Evolutionary conservation across 2,797 vertebrate species (phyloP).

Genomic region (Myoxocephalus aenaeus): DNA sequence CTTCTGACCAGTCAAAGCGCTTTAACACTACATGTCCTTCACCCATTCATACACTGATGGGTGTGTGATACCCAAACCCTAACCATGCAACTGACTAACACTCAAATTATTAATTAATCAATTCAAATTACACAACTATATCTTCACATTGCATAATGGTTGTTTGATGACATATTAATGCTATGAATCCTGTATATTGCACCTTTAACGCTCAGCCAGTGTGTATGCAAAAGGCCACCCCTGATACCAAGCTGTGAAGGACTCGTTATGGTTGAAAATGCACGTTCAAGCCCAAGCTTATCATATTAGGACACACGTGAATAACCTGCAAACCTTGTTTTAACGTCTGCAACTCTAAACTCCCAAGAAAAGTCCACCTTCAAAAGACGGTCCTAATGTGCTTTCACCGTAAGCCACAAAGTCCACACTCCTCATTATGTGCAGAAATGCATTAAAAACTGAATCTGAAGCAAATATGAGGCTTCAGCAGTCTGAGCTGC

Average conservation of each 20-base stretch:
- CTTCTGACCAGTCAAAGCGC: too few relatives aligned
- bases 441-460: not conserved
- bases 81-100: too few relatives aligned
- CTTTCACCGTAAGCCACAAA: not conserved
- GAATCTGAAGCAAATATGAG: not conserved
- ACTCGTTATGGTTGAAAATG: too few relatives aligned
- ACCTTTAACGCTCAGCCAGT: too few relatives aligned
- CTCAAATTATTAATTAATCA: too few relatives aligned
- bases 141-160: not conserved
- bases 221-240: not conserved
- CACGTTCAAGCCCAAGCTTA: not conserved
- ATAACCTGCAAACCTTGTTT: not conserved
- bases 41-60: too few relatives aligned
- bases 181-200: not conserved
- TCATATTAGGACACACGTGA: not conserved
- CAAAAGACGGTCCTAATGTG: not conserved
- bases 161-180: not conserved
- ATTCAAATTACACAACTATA: not conserved
- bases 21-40: too few relatives aligned
- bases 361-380: not conserved
- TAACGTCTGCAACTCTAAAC: not conserved
- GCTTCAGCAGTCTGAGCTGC: not conserved
- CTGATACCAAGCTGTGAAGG: too few relatives aligned
- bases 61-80: too few relatives aligned
- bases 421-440: not conserved